Percentiles rank a stretch among this genome's conserved stretches.
Evolutionary conservation across 2,888 invertebrate genomes (phyloP).

Genomic region (Oligia strigilis): DNA sequence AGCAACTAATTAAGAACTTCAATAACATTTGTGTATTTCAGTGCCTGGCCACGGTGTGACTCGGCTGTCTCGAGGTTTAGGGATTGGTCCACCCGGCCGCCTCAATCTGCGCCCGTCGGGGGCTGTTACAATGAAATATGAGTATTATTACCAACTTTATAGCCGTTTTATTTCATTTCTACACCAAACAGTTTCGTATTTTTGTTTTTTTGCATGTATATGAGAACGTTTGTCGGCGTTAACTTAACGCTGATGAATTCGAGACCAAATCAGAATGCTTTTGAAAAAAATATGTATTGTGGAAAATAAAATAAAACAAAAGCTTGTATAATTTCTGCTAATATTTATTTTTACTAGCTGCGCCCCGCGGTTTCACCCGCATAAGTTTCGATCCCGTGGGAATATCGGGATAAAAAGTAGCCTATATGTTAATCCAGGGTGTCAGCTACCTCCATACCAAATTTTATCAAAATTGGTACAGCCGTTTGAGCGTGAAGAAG

Average conservation of each 20-base stretch:
- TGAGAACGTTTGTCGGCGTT: conserved; percentile 59
- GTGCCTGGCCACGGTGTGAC: conserved; percentile 13
- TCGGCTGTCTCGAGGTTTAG: conserved; percentile 61
- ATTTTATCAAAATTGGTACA: too few species aligned
- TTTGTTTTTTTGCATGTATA: conserved; percentile 68
- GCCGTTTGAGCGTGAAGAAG: too few species aligned
- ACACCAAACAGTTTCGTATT: conserved; percentile 68
- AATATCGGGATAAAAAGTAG: too few species aligned
- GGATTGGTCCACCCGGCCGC: conserved; percentile 71
- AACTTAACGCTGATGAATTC: conserved; percentile 41
- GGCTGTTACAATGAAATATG: conserved; percentile 77
- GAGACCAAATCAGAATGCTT: conserved; percentile 22
- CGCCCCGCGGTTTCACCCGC: too few species aligned
- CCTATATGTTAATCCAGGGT: too few species aligned
- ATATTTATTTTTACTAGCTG: background rate
- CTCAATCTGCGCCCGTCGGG: conserved; percentile 71
- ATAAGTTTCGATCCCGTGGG: too few species aligned
- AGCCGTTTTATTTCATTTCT: conserved; percentile 77
- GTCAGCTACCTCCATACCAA: too few species aligned
- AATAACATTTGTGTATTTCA: conserved; percentile 55
- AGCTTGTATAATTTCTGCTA: background rate
- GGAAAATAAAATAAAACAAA: conserved; percentile 9
- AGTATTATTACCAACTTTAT: conserved; percentile 78
- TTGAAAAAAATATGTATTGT: background rate
- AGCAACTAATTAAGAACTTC: background rate